Evolutionary conservation across 2,888 invertebrate genomes (phyloP).

Genomic region (Periphyllus acericola): DNA sequence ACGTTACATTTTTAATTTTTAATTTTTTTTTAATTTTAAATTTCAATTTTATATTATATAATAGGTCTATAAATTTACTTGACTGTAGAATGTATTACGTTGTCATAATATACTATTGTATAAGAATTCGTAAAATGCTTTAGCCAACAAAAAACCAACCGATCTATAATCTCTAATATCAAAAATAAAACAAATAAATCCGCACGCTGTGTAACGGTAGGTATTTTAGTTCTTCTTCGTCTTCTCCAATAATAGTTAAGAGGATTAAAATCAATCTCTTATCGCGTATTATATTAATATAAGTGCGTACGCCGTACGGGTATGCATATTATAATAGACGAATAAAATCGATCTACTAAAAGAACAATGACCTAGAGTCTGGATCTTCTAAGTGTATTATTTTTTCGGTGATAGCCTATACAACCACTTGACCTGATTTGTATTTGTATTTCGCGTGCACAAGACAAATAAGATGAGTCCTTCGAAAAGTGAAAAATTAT

Average conservation of each 20-base stretch:
- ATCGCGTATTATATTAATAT: not conserved
- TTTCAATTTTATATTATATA: not conserved
- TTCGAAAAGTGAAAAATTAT: constrained; percentile 53
- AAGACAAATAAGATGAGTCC: constrained; percentile 59
- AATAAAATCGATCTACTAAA: not conserved
- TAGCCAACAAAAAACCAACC: not conserved
- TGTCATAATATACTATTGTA: not conserved
- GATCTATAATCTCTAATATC: not conserved
- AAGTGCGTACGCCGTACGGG: not conserved
- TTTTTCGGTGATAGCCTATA: constrained; percentile 13
- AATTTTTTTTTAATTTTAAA: no score
- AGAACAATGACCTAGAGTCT: constrained; percentile 44
- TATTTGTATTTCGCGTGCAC: constrained; percentile 35
- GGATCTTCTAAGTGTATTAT: constrained; percentile 25
- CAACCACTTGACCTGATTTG: constrained; percentile 53
- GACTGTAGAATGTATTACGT: not conserved
- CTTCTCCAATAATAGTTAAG: not conserved
- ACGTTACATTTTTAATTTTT: no score
- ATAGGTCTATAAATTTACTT: not conserved
- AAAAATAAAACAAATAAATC: not conserved
- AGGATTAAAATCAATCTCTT: not conserved
- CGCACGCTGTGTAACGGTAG: not conserved
- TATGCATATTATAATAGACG: not conserved
- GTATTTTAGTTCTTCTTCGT: not conserved
- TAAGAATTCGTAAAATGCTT: not conserved